Evolutionary conservation across 2,888 invertebrate species (phyloP).

Genomic region (Drosophila mimica): DNA sequence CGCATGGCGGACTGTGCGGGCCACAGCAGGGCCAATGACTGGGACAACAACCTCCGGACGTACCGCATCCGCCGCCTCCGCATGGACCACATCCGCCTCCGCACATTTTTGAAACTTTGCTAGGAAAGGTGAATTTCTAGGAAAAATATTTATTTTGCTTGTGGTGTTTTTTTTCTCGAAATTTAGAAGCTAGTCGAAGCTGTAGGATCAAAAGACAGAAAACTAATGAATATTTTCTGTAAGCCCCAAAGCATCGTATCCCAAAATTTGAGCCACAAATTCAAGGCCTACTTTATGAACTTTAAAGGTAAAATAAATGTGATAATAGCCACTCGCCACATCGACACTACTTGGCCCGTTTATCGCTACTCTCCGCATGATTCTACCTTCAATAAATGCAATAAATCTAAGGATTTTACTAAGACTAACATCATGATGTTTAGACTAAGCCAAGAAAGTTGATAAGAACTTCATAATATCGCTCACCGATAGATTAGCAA

Average conservation of each 20-base stretch:
- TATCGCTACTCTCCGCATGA: conserved; percentile 83
- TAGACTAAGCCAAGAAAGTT: no score
- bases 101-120: conserved; percentile 25
- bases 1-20: conserved; percentile 64
- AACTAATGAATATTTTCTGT: conserved; percentile 59
- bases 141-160: conserved; percentile 21
- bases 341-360: no score
- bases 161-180: conserved; percentile 5
- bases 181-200: conserved; percentile 72
- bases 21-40: conserved; percentile 59
- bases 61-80: conserved; percentile 64
- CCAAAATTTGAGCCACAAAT: not conserved
- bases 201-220: conserved; percentile 64
- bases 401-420: no score
- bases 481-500: not conserved
- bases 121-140: conserved; percentile 15
- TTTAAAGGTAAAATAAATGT: not conserved
- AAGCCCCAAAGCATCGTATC: not conserved
- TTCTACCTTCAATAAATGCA: conserved; percentile 24
- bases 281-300: conserved; percentile 44
- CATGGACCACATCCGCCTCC: conserved; percentile 51
- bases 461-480: not conserved
- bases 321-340: conserved; percentile 86
- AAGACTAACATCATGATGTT: no score
- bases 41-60: conserved; percentile 62